Evolutionary conservation across 1,140 invertebrate species (phyloP), one percentile per base, ranked within the genome.

Genomic region (Caerostris extrusa): DNA sequence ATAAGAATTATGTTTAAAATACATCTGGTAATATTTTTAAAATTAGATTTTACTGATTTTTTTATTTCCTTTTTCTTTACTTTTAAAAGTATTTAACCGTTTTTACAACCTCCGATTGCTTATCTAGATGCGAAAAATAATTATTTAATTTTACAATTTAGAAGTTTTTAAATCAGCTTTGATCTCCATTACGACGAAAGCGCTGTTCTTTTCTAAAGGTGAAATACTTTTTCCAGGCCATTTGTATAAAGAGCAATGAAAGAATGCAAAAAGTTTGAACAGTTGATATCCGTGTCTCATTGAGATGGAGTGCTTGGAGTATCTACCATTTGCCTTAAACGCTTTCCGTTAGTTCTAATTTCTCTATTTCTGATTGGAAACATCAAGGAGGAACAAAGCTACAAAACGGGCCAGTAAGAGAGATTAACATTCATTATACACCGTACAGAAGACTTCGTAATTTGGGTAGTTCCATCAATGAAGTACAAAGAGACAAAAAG

Each of bases 401-500:
- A 88, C 60, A 89, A 55, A 77, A 34, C 87, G 85, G 34, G 58
- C 55, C 55, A 53, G 87, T 50, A 89, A 69, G 34, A 77, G 87
- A 89, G 61, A 56, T 89, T 60, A 87, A 69, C 87, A 69, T 89
- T 69, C 64, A 89, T 89, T 89, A 55, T 55, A 55, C 61, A 89
- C n/a, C 87, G 64, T 69, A 58, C 14, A 17, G 64, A 53, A 17
- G 64, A 69, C 87, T 67, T 53, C 61, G 64, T 89, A 89, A 89
- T 89, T 89, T 69, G 64, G 64, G 64, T 56, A 89, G 64, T 58
- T 53, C 50, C 64, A 69, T 69, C 50, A 64, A 67, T 53, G 34
- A 56, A 89, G 50, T 89, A 89, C 61, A 69, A 89, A 89, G 87
- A 77, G 71, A 89, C 87, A 89, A 67, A 89, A 89, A 53, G 87